Base-by-base conservation (phyloP, 2,888 invertebrate species). In the Odontothrips loti region DNA sequence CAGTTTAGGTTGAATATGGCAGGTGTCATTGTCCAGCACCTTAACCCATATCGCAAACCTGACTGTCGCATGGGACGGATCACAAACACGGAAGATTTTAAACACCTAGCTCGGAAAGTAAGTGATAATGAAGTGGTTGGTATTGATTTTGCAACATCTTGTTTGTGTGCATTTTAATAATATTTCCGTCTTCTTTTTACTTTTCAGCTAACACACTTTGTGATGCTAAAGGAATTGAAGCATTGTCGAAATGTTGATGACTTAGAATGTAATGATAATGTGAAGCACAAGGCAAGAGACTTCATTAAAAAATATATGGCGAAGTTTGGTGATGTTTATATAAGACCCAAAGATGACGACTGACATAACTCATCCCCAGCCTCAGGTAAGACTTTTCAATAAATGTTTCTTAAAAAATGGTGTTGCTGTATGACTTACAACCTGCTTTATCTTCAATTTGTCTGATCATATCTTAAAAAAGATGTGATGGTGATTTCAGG, bases 261-360 rank as follows among this genome's bases (percentile, higher is more conserved):
- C 85, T 88, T 97, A 80, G 92, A 94, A 80, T 95, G 95, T 85
- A 96, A 95, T 63, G 96, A 96, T 84, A 95, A 95, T 82, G 98
- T 98, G 11, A 96, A 96, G 85, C 93, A 94, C 84, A 99, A 99
- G 88, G 96, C 98, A 29, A 95, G 95, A 87, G 98, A 96, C 88
- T 98, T 96, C 87, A 96, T 98, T 81, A 93, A 92, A 86, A 97
- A 97, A 87, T 98, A 98, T 88, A 98, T 99, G 98, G 92, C 93
- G 43, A 97, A 97, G 88, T 97, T 96, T 88, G 97, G 96, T 0
- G 91, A 93, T 1, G 90, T 93, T 48, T 96, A 96, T 88, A 90
- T 90, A 83, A 89, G 93, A 84, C 91, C 92, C 68, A 90, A 91
- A 15, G 93, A 93, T 84, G 93, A 93, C 84, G 87, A 88, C 85